Percentiles rank a stretch among this genome's conserved stretches.
Evolutionary conservation across 2,888 invertebrate genomes (phyloP).

Genomic region (Lampropteryx suffumata): DNA sequence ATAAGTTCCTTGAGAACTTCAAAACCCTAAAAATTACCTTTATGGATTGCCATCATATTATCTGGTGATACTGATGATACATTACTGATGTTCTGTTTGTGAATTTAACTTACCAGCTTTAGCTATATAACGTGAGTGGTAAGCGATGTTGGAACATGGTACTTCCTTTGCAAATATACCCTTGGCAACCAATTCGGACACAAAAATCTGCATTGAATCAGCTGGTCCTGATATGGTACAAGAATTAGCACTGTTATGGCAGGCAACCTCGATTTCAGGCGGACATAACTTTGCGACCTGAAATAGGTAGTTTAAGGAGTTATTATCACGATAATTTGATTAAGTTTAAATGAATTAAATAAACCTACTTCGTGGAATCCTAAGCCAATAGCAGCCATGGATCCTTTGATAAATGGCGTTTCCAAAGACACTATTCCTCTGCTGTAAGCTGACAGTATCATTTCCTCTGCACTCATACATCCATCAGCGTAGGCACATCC

Average conservation of each 20-base stretch:
- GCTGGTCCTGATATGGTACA: slow-evolving; percentile 89
- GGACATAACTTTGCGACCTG: slow-evolving; percentile 56
- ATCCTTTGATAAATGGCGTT: slow-evolving; percentile 84
- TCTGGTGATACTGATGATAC: no score
- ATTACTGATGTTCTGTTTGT: no score
- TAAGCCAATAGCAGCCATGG: slow-evolving; percentile 92
- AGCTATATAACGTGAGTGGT: slow-evolving; percentile 90
- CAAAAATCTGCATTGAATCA: slow-evolving; percentile 80
- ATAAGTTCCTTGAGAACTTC: no score
- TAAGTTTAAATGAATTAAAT: no score
- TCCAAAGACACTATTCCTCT: slow-evolving; percentile 87
- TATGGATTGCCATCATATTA: no score
- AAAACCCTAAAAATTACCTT: no score
- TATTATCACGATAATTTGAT: no score
- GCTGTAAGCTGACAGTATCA: slow-evolving; percentile 90
- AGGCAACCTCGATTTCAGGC: slow-evolving; percentile 82
- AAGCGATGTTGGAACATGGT: slow-evolving; percentile 89
- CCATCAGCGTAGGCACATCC: slow-evolving; percentile 96
- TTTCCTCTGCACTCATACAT: slow-evolving; percentile 90
- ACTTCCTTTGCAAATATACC: slow-evolving; percentile 52
- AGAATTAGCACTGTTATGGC: slow-evolving; percentile 88
- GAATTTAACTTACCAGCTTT: slow-evolving; percentile 70
- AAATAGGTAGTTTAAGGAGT: background rate
- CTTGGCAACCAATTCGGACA: slow-evolving; percentile 57
- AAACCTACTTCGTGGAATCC: slow-evolving; percentile 49